phyloP scores from a whole-genome alignment of 2,113 vertebrate species.

The Eulemur macaco region DNA sequence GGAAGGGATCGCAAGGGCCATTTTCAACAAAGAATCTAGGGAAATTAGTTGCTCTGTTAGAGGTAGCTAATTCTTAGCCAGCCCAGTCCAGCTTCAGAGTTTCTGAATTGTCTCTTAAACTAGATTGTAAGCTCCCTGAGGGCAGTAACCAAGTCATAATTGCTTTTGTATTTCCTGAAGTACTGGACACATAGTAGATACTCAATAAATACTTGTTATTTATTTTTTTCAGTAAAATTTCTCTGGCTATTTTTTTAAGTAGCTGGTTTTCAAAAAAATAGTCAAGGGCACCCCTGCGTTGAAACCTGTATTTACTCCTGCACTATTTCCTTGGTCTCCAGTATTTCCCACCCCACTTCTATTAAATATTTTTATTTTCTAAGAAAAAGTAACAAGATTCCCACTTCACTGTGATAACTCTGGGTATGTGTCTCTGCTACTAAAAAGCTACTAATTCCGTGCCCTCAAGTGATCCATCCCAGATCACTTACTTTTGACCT shows the following conservation, averaged over 20 bases:
- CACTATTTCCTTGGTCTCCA: constrained; percentile 36
- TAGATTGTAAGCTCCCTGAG: constrained; percentile 81
- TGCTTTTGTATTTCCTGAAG: constrained; percentile 72
- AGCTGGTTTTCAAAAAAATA: constrained; percentile 72
- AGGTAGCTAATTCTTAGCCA: not conserved
- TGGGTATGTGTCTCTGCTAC: constrained; percentile 50
- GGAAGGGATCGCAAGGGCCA: not conserved
- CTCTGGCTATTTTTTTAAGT: constrained; percentile 81
- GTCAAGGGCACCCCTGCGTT: constrained; percentile 56
- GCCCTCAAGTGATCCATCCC: constrained; percentile 10
- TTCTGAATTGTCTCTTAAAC: constrained; percentile 55
- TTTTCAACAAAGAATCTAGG: not conserved
- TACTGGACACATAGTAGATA: constrained; percentile 70
- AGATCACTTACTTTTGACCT: constrained; percentile 62
- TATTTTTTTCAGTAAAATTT: constrained; percentile 77
- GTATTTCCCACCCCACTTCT: constrained; percentile 17
- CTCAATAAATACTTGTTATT: constrained; percentile 76
- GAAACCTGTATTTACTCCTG: constrained; percentile 35
- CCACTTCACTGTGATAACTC: constrained; percentile 24
- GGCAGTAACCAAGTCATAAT: constrained; percentile 61
- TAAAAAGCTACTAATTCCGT: constrained; percentile 50
- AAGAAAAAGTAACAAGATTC: constrained; percentile 48
- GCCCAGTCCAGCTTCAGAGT: constrained; percentile 30
- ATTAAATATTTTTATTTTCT: constrained; percentile 51
- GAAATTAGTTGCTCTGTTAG: constrained; percentile 46